phyloP scores from a whole-genome alignment of 2,888 invertebrate genomes.

The Drosophila diplacantha region DNA sequence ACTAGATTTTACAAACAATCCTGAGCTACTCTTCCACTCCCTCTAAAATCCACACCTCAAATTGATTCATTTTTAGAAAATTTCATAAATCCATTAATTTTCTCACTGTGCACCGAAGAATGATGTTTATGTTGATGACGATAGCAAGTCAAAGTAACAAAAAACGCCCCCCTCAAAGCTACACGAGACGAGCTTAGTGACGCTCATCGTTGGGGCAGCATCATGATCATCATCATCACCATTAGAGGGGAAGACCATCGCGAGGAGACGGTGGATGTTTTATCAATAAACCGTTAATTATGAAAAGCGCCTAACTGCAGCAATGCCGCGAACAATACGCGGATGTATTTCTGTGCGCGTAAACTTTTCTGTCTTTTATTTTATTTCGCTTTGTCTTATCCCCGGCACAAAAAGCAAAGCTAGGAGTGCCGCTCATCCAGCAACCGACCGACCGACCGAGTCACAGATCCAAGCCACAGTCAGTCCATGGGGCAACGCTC shows the following conservation, averaged over 20 bases:
- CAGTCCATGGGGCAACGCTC: constrained; percentile 60
- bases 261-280: constrained; percentile 44
- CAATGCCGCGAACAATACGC: constrained; percentile 65
- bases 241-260: constrained; percentile 36
- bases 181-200: constrained; percentile 29
- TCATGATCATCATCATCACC: constrained; percentile 3
- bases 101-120: constrained; percentile 39
- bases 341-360: constrained; percentile 53
- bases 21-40: not conserved
- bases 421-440: constrained; percentile 70
- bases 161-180: constrained; percentile 51
- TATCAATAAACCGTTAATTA: constrained; percentile 72
- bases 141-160: constrained; percentile 26
- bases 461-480: constrained; percentile 27
- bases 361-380: constrained; percentile 9
- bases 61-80: not conserved
- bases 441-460: constrained; percentile 17
- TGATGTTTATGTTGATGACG: constrained; percentile 68
- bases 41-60: not conserved
- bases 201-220: constrained; percentile 6
- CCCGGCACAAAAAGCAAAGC: constrained; percentile 43
- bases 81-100: rapidly evolving
- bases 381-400: constrained; percentile 46
- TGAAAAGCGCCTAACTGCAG: constrained; percentile 52
- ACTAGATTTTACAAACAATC: not conserved